These are phyloP conservation scores for Phortica magna DNA, from an alignment of 2,888 invertebrate species.

Conservation along the genomic window DNA sequence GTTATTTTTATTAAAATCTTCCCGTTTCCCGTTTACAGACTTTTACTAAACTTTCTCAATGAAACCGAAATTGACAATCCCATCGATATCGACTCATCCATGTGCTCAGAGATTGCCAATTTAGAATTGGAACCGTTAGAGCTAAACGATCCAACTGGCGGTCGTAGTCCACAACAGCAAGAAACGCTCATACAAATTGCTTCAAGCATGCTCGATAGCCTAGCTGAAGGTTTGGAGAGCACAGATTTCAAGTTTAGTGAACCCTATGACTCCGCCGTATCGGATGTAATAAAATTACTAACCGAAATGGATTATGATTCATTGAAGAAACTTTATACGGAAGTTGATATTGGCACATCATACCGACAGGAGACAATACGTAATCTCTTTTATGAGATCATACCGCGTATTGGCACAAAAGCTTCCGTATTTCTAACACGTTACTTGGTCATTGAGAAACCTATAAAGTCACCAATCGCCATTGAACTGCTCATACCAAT, in stretches of 20 bases:
- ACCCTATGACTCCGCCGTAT: slow-evolving; percentile 76
- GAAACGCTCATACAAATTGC: slow-evolving; percentile 72
- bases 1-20: background rate
- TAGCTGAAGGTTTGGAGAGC: slow-evolving; percentile 77
- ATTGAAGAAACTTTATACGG: slow-evolving; percentile 79
- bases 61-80: slow-evolving; percentile 77
- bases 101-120: slow-evolving; percentile 70
- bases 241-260: slow-evolving; percentile 76
- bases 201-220: slow-evolving; percentile 68
- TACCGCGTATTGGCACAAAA: slow-evolving; percentile 84
- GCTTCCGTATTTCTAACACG: slow-evolving; percentile 83
- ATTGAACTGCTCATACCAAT: slow-evolving; percentile 83
- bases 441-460: slow-evolving; percentile 81
- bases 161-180: slow-evolving; percentile 75
- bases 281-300: slow-evolving; percentile 75
- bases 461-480: slow-evolving; percentile 83
- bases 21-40: slow-evolving; percentile 53
- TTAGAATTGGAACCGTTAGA: slow-evolving; percentile 72
- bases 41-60: slow-evolving; percentile 73
- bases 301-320: slow-evolving; percentile 77
- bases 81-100: slow-evolving; percentile 77
- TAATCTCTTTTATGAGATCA: slow-evolving; percentile 85
- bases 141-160: slow-evolving; percentile 76
- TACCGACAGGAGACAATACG: slow-evolving; percentile 86
- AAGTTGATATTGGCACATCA: slow-evolving; percentile 84